A percentile compares a stretch with the other conserved stretches of the same genome.
Evolutionary conservation across 2,797 vertebrate species (phyloP).

Genomic region (Stomatorhinus walkeri): DNA sequence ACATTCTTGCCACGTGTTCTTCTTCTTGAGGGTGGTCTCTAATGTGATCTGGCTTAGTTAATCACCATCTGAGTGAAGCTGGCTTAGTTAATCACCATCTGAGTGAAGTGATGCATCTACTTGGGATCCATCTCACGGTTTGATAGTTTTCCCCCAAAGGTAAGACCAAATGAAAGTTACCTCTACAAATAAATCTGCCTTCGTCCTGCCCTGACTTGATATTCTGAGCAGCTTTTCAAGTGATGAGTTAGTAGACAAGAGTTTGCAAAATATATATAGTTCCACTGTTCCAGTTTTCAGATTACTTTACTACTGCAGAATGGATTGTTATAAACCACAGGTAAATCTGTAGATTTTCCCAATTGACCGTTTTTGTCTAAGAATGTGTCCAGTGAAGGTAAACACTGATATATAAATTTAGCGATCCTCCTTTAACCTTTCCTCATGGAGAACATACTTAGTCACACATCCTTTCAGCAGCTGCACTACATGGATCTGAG

Average conservation of each 20-base stretch:
- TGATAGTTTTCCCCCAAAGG: background rate
- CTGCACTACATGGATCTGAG: background rate
- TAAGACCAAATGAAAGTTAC: background rate
- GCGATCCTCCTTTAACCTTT: background rate
- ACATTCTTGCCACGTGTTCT: background rate
- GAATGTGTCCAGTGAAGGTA: background rate
- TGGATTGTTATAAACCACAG: background rate
- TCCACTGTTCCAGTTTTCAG: background rate
- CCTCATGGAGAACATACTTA: background rate
- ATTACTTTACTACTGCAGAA: background rate
- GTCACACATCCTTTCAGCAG: background rate
- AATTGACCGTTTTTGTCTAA: background rate
- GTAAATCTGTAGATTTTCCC: background rate
- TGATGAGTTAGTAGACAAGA: background rate
- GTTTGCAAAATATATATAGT: background rate
- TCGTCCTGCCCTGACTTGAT: background rate
- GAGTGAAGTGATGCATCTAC: background rate
- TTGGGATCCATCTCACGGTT: background rate
- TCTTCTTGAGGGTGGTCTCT: background rate
- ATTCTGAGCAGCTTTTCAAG: background rate
- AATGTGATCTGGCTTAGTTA: background rate
- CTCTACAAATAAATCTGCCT: background rate
- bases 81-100: background rate
- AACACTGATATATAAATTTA: background rate
- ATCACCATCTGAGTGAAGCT: background rate